Conservation (phyloP, 1,140 invertebrate genomes). For the Ostrea edulis region DNA sequence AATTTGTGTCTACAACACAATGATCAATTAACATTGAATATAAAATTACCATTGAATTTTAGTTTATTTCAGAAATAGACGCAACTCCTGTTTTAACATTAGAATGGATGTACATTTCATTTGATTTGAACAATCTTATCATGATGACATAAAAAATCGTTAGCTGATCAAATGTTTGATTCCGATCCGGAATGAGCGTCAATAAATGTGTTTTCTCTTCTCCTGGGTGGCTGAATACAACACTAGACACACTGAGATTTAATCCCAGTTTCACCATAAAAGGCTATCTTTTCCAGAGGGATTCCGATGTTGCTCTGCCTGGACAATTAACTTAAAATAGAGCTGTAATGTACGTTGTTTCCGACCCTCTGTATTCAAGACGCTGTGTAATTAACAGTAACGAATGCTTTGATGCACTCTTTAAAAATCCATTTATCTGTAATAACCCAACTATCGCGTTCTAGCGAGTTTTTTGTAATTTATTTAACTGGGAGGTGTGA, state of each 20-base stretch:
- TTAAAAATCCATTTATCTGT: slow-evolving; percentile 19
- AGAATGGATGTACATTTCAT: neutral
- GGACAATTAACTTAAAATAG: neutral
- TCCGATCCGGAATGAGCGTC: neutral
- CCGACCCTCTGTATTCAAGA: neutral
- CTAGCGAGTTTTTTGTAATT: neutral
- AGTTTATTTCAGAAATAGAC: neutral
- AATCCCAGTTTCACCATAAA: neutral
- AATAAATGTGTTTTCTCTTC: neutral
- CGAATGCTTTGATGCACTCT: neutral
- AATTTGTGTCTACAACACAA: neutral
- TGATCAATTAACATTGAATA: neutral
- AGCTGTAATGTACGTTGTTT: neutral
- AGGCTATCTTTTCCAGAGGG: slow-evolving; percentile 18
- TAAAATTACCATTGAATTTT: neutral
- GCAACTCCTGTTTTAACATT: neutral
- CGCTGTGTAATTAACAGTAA: neutral
- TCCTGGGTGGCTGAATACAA: neutral
- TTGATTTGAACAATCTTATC: neutral
- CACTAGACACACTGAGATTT: neutral
- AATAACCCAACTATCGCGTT: neutral
- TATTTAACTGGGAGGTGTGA: slow-evolving; percentile 20
- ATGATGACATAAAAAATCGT: neutral
- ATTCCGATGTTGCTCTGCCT: neutral
- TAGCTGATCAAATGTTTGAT: neutral